Base-by-base conservation (phyloP, 2,888 invertebrate species). In the Aradus depressus region DNA sequence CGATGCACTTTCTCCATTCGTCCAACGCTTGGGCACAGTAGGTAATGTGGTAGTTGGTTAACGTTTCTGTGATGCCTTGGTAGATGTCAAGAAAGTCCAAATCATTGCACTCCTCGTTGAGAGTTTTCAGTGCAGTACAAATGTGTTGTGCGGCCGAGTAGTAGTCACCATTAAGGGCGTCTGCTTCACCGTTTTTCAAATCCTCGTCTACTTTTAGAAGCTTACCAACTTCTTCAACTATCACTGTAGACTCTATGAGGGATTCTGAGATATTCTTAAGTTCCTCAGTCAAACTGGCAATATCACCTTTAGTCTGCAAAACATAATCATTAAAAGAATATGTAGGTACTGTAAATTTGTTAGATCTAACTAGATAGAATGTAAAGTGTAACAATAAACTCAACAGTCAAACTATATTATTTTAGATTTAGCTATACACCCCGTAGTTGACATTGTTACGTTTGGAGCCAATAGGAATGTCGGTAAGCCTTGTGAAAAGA, bases 261-360 rank as follows among this genome's bases (percentile, higher is more conserved):
- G 73, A 68, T 12, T 68, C 63, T 1, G 75, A 70, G 37, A 80
- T 68, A 51, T 68, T 69, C 34, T 77, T 71, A 58, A 84, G 68
- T 62, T 79, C 79, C 42, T 74, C 72, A 44, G 75, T 74, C 1
- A 79, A 77, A 51, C 76, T 72, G 2, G 72, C 66, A 34, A 84
- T 68, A 57, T 80, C 76, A 19, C 72, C 70, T 64, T 76, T 75
- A 0, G 77, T 76, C 70, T 70, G 52, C 4, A 60, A 57, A 52
- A 22, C 54, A 54, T 23, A 26, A 22, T n/a, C 10, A 26, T n/a
- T n/a, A 19, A 31, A 16, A 21, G 16, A 34, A 52, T 23, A 26
- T 28, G 14, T 10, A 10, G 10, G 6, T 35, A 35, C 6, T 6
- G 10, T 35, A 35, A 10, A 14, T 35, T 35, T 10, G 6, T 35